Evolutionary conservation across 2,888 invertebrate species (phyloP).

Genomic region (Drosophila bunnanda): DNA sequence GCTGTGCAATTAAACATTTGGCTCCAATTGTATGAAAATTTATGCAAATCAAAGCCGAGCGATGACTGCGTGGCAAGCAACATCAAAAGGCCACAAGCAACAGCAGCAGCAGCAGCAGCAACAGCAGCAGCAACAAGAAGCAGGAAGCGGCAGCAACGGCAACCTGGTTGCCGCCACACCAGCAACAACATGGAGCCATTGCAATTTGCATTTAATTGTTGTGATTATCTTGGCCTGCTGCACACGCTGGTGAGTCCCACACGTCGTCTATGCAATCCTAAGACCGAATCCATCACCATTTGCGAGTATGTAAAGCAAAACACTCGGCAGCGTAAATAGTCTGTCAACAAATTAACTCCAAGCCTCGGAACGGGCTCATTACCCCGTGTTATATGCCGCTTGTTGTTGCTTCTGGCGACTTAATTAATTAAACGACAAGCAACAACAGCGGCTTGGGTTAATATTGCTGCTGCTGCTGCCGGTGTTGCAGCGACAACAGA

Average conservation of each 20-base stretch:
- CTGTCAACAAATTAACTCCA: constrained; percentile 77
- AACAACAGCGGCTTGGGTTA: constrained; percentile 30
- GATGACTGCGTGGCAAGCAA: constrained; percentile 68
- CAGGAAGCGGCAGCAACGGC: constrained; percentile 36
- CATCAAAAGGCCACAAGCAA: constrained; percentile 46
- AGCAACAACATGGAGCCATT: constrained; percentile 71
- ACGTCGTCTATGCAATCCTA: constrained; percentile 15
- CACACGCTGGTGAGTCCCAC: constrained; percentile 78
- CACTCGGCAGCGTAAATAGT: constrained; percentile 64
- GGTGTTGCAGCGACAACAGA: constrained; percentile 60
- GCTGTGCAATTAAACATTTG: constrained; percentile 65
- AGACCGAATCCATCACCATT: constrained; percentile 47
- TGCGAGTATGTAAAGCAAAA: constrained; percentile 48
- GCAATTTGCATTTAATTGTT: constrained; percentile 83
- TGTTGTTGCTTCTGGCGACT: constrained; percentile 39
- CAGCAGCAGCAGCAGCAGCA: constrained; percentile 32
- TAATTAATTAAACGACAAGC: constrained; percentile 58
- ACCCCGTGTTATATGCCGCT: constrained; percentile 28
- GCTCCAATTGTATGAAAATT: constrained; percentile 76
- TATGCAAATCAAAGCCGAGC: constrained; percentile 72
- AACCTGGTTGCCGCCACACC: constrained; percentile 57
- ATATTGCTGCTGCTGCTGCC: constrained; percentile 22
- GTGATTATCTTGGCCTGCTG: constrained; percentile 83
- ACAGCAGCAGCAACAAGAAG: constrained; percentile 31
- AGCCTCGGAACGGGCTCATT: constrained; percentile 45